phyloP scores from a whole-genome alignment of 2,113 vertebrate species.

The Nannobrachium achirus region DNA sequence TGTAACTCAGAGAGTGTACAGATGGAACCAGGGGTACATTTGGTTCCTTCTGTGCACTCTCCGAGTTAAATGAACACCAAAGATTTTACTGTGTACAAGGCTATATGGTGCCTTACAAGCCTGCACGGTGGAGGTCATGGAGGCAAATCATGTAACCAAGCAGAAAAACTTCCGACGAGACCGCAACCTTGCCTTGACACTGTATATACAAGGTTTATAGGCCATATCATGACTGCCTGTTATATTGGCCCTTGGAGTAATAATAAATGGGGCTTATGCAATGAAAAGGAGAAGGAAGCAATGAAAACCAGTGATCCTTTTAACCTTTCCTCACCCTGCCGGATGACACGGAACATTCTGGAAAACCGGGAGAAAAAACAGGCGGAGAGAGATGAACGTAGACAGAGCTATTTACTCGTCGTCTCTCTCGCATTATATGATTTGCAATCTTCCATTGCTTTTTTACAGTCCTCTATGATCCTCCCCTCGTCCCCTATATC shows the following conservation, averaged over 20 bases:
- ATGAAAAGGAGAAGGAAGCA: slow-evolving; percentile 45
- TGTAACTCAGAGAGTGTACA: no score
- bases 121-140: background rate
- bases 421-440: slow-evolving; percentile 42
- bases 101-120: no score
- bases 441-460: slow-evolving; percentile 38
- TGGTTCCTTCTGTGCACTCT: no score
- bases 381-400: slow-evolving; percentile 58
- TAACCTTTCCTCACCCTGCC: slow-evolving; percentile 63
- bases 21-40: no score
- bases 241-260: slow-evolving; percentile 47
- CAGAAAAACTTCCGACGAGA: slow-evolving; percentile 38
- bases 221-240: slow-evolving; percentile 52
- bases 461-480: slow-evolving; percentile 48
- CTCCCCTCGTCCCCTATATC: slow-evolving; percentile 11
- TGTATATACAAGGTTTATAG: slow-evolving; percentile 51
- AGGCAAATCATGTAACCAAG: slow-evolving; percentile 46
- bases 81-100: no score
- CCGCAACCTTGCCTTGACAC: slow-evolving; percentile 45
- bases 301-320: slow-evolving; percentile 63
- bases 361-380: slow-evolving; percentile 24
- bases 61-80: no score
- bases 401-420: slow-evolving; percentile 71
- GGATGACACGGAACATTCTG: slow-evolving; percentile 57
- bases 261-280: slow-evolving; percentile 41